These are phyloP conservation scores for Sula dactylatra DNA, from an alignment of 2,113 vertebrate species.

Conservation along the genomic window DNA sequence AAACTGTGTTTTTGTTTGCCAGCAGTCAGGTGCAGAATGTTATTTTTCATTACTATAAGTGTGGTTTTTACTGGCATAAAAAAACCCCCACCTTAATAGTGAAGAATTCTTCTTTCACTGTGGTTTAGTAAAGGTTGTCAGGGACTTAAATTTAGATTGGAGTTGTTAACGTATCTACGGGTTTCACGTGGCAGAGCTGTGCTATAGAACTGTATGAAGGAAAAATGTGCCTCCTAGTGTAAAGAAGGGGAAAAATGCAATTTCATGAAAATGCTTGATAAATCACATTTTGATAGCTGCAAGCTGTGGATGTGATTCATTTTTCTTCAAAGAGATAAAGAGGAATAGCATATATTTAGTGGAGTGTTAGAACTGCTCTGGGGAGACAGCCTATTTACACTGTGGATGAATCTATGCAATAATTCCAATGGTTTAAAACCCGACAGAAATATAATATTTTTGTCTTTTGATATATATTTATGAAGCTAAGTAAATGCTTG, in stretches of 20 bases:
- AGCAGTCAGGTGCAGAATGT: neutral
- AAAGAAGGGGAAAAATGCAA: slow-evolving; percentile 31
- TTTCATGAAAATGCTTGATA: slow-evolving; percentile 21
- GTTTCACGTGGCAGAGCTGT: neutral
- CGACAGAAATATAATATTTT: slow-evolving; percentile 38
- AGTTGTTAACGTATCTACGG: neutral
- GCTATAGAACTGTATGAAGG: slow-evolving; percentile 10
- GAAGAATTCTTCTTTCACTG: neutral
- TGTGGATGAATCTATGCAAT: slow-evolving; percentile 11
- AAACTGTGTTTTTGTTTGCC: neutral
- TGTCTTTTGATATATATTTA: neutral
- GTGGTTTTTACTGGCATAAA: neutral
- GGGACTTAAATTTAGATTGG: neutral
- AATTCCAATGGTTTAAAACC: slow-evolving; percentile 9
- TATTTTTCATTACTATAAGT: neutral
- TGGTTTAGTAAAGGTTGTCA: neutral
- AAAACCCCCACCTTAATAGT: neutral
- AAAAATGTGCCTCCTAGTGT: slow-evolving; percentile 76
- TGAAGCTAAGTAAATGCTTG: slow-evolving; percentile 21
- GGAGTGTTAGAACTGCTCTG: slow-evolving; percentile 6
- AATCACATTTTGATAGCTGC: slow-evolving; percentile 51
- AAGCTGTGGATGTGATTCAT: slow-evolving; percentile 55
- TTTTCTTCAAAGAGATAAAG: slow-evolving; percentile 57
- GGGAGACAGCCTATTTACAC: slow-evolving; percentile 1
- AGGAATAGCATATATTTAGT: slow-evolving; percentile 53